Percentiles rank a stretch among this genome's conserved stretches.
Conservation (phyloP, 2,888 invertebrate genomes). For the Dione vanillae region DNA sequence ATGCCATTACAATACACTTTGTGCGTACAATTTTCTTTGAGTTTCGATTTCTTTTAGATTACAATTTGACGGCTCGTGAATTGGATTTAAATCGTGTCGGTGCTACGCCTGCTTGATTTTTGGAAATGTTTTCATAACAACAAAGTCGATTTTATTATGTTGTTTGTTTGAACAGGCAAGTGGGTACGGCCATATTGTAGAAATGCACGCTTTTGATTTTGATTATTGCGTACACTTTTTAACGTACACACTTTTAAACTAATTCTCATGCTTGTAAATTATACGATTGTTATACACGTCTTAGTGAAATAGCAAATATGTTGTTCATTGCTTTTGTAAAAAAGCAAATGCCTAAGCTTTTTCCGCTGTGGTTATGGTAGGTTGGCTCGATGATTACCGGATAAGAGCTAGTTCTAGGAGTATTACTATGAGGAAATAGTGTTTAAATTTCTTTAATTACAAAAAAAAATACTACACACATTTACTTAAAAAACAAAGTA, state of each 20-base stretch:
- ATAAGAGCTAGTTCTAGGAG: constrained; percentile 27
- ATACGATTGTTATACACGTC: constrained; percentile 21
- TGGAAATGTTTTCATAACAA: constrained; percentile 52
- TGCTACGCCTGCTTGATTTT: constrained; percentile 69
- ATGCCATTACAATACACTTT: constrained; percentile 79
- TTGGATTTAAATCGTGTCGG: constrained; percentile 66
- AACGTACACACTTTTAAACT: constrained; percentile 12
- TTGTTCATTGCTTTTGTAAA: constrained; percentile 51
- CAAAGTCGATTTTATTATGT: constrained; percentile 46
- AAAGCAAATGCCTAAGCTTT: constrained; percentile 63
- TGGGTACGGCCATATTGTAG: constrained; percentile 40
- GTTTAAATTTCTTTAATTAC: constrained; percentile 14
- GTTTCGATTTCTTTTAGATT: constrained; percentile 78
- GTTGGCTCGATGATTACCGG: constrained; percentile 43
- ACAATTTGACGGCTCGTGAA: constrained; percentile 66
- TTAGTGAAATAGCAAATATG: constrained; percentile 36
- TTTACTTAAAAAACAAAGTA: no score
- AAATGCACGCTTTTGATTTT: constrained; percentile 40
- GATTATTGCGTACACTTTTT: constrained; percentile 23
- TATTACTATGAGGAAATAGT: constrained; percentile 14
- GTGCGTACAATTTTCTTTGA: constrained; percentile 67
- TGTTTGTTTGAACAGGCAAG: constrained; percentile 48
- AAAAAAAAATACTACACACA: no score
- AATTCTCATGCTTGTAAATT: constrained; percentile 23
- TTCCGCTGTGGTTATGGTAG: constrained; percentile 67